These are phyloP conservation scores for Syngnathoides biaculeatus DNA, from an alignment of 2,113 vertebrate species.

Conservation along the genomic window DNA sequence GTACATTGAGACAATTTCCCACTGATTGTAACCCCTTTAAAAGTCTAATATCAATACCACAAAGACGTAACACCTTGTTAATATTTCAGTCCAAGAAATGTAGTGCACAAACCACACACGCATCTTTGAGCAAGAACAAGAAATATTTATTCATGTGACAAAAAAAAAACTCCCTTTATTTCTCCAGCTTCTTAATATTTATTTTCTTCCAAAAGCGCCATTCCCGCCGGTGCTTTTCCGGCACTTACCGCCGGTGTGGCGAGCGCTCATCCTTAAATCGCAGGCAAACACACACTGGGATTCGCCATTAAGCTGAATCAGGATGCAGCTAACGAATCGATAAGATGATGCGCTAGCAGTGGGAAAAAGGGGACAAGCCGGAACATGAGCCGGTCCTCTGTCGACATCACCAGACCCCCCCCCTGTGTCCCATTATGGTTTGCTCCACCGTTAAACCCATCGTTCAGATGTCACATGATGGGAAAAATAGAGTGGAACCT, in stretches of 20 bases:
- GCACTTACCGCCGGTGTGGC: constrained; percentile 39
- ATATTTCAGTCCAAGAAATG: too few species aligned
- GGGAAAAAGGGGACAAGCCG: constrained; percentile 54
- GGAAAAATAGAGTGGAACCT: neutral
- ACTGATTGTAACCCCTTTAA: too few species aligned
- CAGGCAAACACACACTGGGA: constrained; percentile 40
- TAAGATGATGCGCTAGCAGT: constrained; percentile 15
- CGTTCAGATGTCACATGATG: neutral
- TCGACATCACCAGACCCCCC: constrained; percentile 36
- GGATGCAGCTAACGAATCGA: constrained; percentile 43
- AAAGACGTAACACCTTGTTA: too few species aligned
- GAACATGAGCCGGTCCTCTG: constrained; percentile 52
- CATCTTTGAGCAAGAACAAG: neutral
- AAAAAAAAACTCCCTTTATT: neutral
- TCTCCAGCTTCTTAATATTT: constrained; percentile 14
- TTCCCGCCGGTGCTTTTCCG: constrained; percentile 28
- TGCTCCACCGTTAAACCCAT: constrained; percentile 8
- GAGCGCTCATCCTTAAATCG: constrained; percentile 41
- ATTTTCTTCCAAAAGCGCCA: constrained; percentile 31
- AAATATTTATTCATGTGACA: neutral
- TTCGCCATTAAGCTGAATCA: constrained; percentile 73
- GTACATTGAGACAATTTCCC: too few species aligned
- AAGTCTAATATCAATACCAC: too few species aligned
- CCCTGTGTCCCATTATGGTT: constrained; percentile 12
- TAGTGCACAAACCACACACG: neutral